Percentiles rank a stretch among this genome's conserved stretches.
These are phyloP conservation scores for Acanthacorydalis orientalis DNA, from an alignment of 2,888 invertebrate species.

Conservation along the genomic window DNA sequence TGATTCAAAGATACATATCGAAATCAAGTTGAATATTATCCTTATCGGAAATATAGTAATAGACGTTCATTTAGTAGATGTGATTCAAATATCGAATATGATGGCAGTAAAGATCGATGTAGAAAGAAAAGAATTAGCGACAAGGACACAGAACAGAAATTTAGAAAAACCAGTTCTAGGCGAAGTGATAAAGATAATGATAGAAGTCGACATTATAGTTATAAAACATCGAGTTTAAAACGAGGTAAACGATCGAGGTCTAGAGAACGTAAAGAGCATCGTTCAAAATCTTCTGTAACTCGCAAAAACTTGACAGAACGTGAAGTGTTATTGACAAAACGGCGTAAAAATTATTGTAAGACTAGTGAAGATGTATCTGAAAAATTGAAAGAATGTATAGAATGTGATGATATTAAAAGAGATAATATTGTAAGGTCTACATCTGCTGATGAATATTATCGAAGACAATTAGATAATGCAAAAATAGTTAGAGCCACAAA, in stretches of 20 bases:
- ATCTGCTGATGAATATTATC: slow-evolving; percentile 79
- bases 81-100: too few species aligned
- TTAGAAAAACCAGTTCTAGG: background rate
- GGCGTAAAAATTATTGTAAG: slow-evolving; percentile 55
- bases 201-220: background rate
- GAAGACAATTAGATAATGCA: slow-evolving; percentile 37
- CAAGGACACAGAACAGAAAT: background rate
- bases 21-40: too few species aligned
- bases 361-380: slow-evolving; percentile 57
- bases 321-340: slow-evolving; percentile 37
- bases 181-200: background rate
- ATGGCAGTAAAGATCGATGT: too few species aligned
- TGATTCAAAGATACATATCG: too few species aligned
- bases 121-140: too few species aligned
- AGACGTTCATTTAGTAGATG: too few species aligned
- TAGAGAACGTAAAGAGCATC: background rate
- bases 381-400: slow-evolving; percentile 48
- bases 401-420: slow-evolving; percentile 34
- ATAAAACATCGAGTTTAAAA: background rate
- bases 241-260: too few species aligned
- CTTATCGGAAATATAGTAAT: too few species aligned
- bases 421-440: slow-evolving; percentile 58
- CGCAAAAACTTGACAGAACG: slow-evolving; percentile 24
- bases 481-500: slow-evolving; percentile 50
- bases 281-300: background rate